Base-by-base conservation (phyloP, 2,888 invertebrate species). In the Erebia aethiops region DNA sequence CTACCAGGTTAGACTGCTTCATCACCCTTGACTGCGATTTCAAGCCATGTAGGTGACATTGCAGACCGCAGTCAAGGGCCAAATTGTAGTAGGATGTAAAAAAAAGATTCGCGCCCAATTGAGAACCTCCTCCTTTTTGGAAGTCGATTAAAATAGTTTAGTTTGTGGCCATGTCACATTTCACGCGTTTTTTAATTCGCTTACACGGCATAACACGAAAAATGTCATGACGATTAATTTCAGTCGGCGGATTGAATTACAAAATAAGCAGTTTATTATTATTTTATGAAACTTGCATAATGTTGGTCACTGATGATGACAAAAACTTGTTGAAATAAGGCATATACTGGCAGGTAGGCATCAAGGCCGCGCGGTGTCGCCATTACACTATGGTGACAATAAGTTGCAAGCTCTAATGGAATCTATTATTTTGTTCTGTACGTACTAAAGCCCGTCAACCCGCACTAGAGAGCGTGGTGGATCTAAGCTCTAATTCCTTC, bases 341-440 rank as follows among this genome's bases (percentile, higher is more conserved):
- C 79, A 79, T 26, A 26, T 79, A 76, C 51, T 61, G 76, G 63
- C 67, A 72, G 71, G 75, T 75, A 75, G 72, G 72, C 71, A 78
- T 79, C 77, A 80, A 83, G 84, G 82, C 78, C 83, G 78, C 79
- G 76, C 77, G 80, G 83, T 88, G 80, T 89, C 82, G 76, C 81
- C 86, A 80, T 67, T 74, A 65, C 65, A 56, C 62, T 18, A 41
- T 68, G 69, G 71, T 56, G 63, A 65, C 65, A 54, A 65, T 62
- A 46, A 63, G 35, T 54, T 52, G 35, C 35, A 35, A 35, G 5
- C 35, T 35, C n/a, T n/a, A n/a, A n/a, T 35, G 35, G 5, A 35
- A 35, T 35, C 35, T 35, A 0, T 35, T 7, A 35, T 35, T 35
- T 35, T 35, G 35, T 35, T 35, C 7, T 35, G 7, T 35, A 35